Evolutionary conservation across 2,113 vertebrate genomes (phyloP), one percentile per base, ranked within the genome.

Genomic region (Tiliqua scincoides): DNA sequence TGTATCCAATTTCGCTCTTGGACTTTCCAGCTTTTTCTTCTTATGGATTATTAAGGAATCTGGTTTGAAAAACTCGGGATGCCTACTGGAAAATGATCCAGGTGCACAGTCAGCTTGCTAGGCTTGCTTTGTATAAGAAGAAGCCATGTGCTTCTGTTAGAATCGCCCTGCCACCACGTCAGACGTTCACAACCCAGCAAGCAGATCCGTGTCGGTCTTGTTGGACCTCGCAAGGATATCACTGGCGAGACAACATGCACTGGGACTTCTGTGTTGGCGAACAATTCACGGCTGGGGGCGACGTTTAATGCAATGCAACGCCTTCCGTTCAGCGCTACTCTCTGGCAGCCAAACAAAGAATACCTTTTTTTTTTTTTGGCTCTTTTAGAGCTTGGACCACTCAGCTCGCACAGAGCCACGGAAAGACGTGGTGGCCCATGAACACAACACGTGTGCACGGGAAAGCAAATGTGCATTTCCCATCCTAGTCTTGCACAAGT

Each of bases 401-500:
- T 27, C 43, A 48, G 43, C 72, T 15, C 40, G 2, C 23, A 7
- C 23, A 15, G 43, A 40, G 14, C 23, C 14, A 35, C 2, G 75
- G 1, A 78, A 11, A 3, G 48, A 3, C 10, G 9, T 23, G 20
- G 18, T 14, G 27, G 10, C 3, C 59, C 27, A 25, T 40, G 20
- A 27, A 25, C 25, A 11, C 15, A 32, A 63, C 72, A 65, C 40
- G 73, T 54, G 72, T 65, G 37, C 17, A 30, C 30, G 35, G 62
- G 79, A 23, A 48, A 37, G 25, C 27, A 30, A n/a, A 23, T 40
- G 37, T 52, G 4, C 18, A 21, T 9, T 14, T 9, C 82, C 21
- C 35, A 3, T 1, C 0, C 1, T 3, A 43, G 35, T 35, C 25
- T 43, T 52, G 3, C 0, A 18, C n/a, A 63, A 71, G 65, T 17